Evolutionary conservation across 1,140 invertebrate species (phyloP), one percentile per base, ranked within the genome.

Genomic region (Drosophila bipectinata): DNA sequence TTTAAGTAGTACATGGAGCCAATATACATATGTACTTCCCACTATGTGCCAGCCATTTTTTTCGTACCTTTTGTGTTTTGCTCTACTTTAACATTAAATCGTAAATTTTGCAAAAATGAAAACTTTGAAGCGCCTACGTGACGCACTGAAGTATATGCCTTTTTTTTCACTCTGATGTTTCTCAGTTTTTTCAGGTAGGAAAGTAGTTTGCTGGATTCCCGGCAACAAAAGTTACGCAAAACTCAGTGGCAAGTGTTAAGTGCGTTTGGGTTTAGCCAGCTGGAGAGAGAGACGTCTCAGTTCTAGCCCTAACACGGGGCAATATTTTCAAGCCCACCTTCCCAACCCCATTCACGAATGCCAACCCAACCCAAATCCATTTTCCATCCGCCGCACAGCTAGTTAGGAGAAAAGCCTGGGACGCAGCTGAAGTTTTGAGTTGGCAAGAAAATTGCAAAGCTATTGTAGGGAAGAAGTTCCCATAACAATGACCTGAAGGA

Each of bases 51-150:
- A 41, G 41, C 41, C 28, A 30, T 26, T 53, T 32, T 52, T 56
- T 37, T 3, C 4, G 26, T 28, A n/a, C 34, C 37, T 54, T 59
- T 66, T 75, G 79, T 82, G 71, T 71, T 82, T 76, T 87, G 82
- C 68, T 79, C 74, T 59, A 82, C 82, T 90, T 83, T 72, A 59
- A 87, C 79, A 81, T 88, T 90, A 88, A 90, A 90, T 90, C 88
- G 88, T 90, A 90, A 84, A 88, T 88, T 90, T 90, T 77, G 67
- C 82, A 80, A 85, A 85, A 85, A 85, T 62, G 64, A 81, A 90
- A 90, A 87, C 80, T 90, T 90, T 90, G 82, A 88, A 88, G 77
- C 88, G 88, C 88, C 88, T 90, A 90, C 88, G 88, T 90, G 88
- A 90, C 88, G 88, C 79, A 90, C 78, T 77, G 87, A 71, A 83